These are phyloP conservation scores for Drosophila busckii DNA, from an alignment of 1,140 invertebrate genomes.

Conservation along the genomic window DNA sequence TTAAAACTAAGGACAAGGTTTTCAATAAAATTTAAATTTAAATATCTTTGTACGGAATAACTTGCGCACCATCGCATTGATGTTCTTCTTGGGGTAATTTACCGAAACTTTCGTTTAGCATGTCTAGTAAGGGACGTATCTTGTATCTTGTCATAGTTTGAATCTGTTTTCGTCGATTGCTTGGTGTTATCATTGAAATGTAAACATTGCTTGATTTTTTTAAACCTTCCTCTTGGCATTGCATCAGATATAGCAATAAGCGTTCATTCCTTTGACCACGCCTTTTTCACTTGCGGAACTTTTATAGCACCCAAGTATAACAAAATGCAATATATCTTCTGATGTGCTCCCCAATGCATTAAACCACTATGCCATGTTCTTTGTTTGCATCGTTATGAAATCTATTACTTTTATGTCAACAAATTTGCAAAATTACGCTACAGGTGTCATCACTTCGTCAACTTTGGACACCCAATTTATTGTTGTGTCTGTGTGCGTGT, in stretches of 20 bases:
- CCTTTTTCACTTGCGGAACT: too few species aligned
- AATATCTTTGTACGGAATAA: slow-evolving; percentile 16
- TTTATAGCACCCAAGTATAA: too few species aligned
- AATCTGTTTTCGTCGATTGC: slow-evolving; percentile 15
- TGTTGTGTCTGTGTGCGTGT: too few species aligned
- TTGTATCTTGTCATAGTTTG: slow-evolving; percentile 20
- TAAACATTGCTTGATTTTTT: slow-evolving; percentile 7
- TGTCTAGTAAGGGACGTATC: slow-evolving; percentile 19
- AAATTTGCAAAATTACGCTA: too few species aligned
- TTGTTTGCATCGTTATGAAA: too few species aligned
- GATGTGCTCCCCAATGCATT: too few species aligned
- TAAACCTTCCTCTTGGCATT: not conserved
- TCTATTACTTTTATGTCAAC: too few species aligned
- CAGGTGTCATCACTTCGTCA: too few species aligned
- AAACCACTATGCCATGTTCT: too few species aligned
- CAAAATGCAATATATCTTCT: too few species aligned
- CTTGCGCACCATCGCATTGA: slow-evolving; percentile 12
- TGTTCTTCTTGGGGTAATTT: slow-evolving; percentile 14
- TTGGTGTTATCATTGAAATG: slow-evolving; percentile 15
- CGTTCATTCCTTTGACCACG: slow-evolving; percentile 2
- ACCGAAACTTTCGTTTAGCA: slow-evolving; percentile 20
- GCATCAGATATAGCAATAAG: not conserved
- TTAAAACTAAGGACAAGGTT: too few species aligned
- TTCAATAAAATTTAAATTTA: not conserved
- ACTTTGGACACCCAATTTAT: too few species aligned